phyloP scores from a whole-genome alignment of 2,797 vertebrate genomes.

The Taenioides sp. region DNA sequence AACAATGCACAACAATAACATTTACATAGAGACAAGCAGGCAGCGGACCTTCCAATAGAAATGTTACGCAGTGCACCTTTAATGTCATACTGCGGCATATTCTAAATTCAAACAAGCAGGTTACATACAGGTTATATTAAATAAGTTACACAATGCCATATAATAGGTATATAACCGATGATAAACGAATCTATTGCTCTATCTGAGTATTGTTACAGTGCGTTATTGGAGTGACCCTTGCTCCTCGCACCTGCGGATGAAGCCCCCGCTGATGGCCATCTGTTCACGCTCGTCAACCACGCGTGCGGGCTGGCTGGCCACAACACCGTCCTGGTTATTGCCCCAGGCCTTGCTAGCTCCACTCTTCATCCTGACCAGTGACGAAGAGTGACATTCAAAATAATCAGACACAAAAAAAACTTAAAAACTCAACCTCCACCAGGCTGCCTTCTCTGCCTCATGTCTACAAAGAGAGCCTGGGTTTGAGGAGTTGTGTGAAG shows the following conservation, averaged over 20 bases:
- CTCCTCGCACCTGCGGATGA: constrained; percentile 99
- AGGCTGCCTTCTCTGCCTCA: constrained; percentile 40
- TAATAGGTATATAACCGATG: too few relatives aligned
- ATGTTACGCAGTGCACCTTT: too few relatives aligned
- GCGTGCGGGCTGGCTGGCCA: constrained; percentile 98
- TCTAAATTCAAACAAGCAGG: too few relatives aligned
- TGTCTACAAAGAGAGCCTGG: constrained; percentile 54
- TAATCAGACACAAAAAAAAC: constrained; percentile 14
- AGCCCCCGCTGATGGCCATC: constrained; percentile 99
- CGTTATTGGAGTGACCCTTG: constrained; percentile 75
- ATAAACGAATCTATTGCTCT: background rate
- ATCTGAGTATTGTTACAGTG: constrained; percentile 54
- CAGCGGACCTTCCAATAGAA: too few relatives aligned
- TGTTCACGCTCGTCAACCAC: constrained; percentile 98
- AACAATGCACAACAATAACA: too few relatives aligned
- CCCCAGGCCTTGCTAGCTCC: constrained; percentile 97
- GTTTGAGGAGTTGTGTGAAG: constrained; percentile 37
- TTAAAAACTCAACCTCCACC: constrained; percentile 42
- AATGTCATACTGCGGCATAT: too few relatives aligned
- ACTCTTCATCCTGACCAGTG: constrained; percentile 90
- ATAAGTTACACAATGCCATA: too few relatives aligned
- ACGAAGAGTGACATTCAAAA: constrained; percentile 19
- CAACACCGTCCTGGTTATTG: constrained; percentile 96
- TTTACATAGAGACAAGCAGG: too few relatives aligned
- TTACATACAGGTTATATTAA: too few relatives aligned